Base-by-base conservation (phyloP, 1,140 invertebrate species). In the Acyrthosiphon pisum region DNA sequence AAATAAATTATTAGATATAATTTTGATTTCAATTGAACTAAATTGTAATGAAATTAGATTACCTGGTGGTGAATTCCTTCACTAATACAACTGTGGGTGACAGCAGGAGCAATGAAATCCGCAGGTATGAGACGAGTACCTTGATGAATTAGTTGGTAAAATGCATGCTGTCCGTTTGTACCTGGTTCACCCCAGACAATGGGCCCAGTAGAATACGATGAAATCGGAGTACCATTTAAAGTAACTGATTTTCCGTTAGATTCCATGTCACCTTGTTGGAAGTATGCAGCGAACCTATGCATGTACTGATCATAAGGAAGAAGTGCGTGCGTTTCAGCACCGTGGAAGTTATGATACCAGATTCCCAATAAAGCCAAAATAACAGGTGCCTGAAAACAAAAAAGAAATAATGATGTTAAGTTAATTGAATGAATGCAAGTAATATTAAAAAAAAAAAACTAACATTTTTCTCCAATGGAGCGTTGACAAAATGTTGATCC, bases 201-300 rank as follows among this genome's bases (percentile, higher is more conserved):
- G 86, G 98, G 98, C 0, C 99, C 99, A 20, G 99, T 99, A 50
- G 95, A 96, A 95, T 99, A 99, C 94, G 81, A 87, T 68, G 89
- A n/a, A 60, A 93, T 83, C 14, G 76, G 83, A 35, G 41, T 91
- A 50, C 68, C 86, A 37, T 53, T 68, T 48, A 53, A 30, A 76
- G 81, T 94, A 23, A 98, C 97, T 95, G 97, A 99, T 96, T 99
- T 99, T 94, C 99, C 99, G 96, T 99, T 99, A 94, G 98, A 99
- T 95, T 99, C 99, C 99, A 99, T 99, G 95, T 99, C 99, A 23
- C 99, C 99, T 96, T 99, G 99, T 96, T 99, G 99, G 95, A 99
- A 99, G 95, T 99, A 99, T 23, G 99, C 99, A 76, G 99, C 98
- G 96, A 99, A 99, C 94, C 99, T 97, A 95, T 99, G 99, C 94